A percentile compares a stretch with the other conserved stretches of the same genome.
These are phyloP conservation scores for Chionoecetes opilio DNA, from an alignment of 1,140 invertebrate genomes.

Conservation along the genomic window DNA sequence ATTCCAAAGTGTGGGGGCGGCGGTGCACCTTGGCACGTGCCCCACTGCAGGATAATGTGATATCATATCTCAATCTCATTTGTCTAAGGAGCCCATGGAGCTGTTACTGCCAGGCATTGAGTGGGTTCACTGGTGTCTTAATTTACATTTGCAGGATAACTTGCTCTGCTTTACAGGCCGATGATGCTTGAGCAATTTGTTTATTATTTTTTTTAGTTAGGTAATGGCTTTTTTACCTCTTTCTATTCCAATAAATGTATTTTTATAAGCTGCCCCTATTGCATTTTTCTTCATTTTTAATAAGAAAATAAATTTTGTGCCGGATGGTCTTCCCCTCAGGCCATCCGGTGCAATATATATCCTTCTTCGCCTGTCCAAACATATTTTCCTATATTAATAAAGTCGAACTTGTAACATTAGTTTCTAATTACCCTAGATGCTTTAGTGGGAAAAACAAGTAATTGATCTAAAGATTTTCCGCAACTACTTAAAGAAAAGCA, in stretches of 20 bases:
- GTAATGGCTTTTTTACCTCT: conserved; percentile 29
- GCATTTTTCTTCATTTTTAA: not conserved
- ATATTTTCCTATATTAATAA: conserved; percentile 32
- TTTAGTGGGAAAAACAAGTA: not conserved
- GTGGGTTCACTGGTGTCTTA: not conserved
- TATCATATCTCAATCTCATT: not conserved
- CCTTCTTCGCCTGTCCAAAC: not conserved
- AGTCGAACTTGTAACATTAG: not conserved
- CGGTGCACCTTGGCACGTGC: not conserved
- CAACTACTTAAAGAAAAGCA: not conserved
- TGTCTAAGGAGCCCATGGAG: conserved; percentile 2
- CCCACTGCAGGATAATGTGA: not conserved
- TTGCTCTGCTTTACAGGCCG: conserved; percentile 5
- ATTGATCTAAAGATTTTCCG: not conserved
- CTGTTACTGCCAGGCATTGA: not conserved
- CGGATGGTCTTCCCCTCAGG: not conserved
- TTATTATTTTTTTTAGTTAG: not conserved
- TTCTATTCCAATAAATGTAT: conserved; percentile 31
- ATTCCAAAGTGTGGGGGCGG: not conserved
- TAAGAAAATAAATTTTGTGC: not conserved
- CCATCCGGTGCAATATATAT: not conserved
- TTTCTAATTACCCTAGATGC: not conserved
- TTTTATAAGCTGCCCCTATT: not conserved
- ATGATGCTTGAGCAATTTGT: conserved; percentile 18
- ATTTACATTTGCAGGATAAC: not conserved